Conservation (phyloP, 2,797 vertebrate genomes). For the Tinamus major region DNA sequence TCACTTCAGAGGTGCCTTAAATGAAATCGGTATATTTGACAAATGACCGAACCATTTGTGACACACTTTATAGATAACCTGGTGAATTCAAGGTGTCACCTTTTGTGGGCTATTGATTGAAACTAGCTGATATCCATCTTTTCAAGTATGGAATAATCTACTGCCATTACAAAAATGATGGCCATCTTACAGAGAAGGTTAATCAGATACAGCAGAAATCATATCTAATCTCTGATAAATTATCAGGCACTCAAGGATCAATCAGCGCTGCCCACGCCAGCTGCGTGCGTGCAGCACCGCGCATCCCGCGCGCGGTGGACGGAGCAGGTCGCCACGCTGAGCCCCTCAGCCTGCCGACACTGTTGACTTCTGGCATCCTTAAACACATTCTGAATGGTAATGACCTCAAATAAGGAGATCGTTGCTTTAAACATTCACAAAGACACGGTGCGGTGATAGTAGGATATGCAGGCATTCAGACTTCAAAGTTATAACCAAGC, state of each 20-base stretch:
- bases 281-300: not conserved
- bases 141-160: constrained; percentile 77
- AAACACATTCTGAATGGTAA: not conserved
- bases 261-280: not conserved
- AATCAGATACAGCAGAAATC: constrained; percentile 79
- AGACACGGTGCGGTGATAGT: not conserved
- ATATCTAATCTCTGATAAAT: constrained; percentile 56
- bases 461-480: not conserved
- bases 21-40: constrained; percentile 38
- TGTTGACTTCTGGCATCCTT: not conserved
- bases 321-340: not conserved
- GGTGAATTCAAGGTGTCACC: constrained; percentile 77
- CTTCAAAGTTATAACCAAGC: not conserved
- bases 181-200: constrained; percentile 77
- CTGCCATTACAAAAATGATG: constrained; percentile 77
- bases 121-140: constrained; percentile 82
- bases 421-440: not conserved
- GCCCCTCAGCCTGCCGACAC: not conserved
- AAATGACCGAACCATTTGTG: constrained; percentile 59
- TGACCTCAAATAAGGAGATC: constrained; percentile 2
- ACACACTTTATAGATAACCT: constrained; percentile 76
- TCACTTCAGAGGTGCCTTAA: constrained; percentile 27
- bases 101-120: constrained; percentile 78
- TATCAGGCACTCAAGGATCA: constrained; percentile 45
- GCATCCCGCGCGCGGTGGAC: not conserved